phyloP scores from a whole-genome alignment of 92 coral and sea anemone species.

The Scolanthus callimorphus region DNA sequence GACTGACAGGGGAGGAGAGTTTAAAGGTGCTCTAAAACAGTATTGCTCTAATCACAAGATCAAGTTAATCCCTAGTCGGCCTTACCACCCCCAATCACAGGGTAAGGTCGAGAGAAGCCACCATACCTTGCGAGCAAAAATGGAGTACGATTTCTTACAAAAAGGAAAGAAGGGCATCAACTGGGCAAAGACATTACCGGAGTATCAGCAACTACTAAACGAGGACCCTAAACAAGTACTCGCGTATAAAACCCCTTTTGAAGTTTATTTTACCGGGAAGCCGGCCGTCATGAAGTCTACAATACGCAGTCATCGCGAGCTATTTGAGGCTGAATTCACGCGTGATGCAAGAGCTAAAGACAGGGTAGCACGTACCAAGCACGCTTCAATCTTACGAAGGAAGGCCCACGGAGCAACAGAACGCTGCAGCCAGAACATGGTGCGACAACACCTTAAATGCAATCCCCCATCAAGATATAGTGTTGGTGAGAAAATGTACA shows the following conservation, averaged over 20 bases:
- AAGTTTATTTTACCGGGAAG: slow-evolving; percentile 20
- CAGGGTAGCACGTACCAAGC: slow-evolving; percentile 7
- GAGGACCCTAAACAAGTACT: slow-evolving; percentile 50
- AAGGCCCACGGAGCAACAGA: slow-evolving; percentile 11
- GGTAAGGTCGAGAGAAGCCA: slow-evolving; percentile 43
- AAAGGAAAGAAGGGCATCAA: slow-evolving; percentile 33
- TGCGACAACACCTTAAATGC: slow-evolving; percentile 9
- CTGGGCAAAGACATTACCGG: slow-evolving; percentile 26
- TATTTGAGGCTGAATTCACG: slow-evolving; percentile 1
- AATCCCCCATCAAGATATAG: slow-evolving; percentile 37
- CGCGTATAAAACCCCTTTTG: slow-evolving; percentile 33
- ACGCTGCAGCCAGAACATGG: slow-evolving; percentile 4
- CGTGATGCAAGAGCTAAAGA: slow-evolving; percentile 5
- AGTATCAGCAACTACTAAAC: slow-evolving; percentile 24
- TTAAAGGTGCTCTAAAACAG: slow-evolving; percentile 35
- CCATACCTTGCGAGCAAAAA: slow-evolving; percentile 22
- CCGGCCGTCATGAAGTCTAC: too few species aligned
- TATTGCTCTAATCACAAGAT: slow-evolving; percentile 21
- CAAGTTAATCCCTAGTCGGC: slow-evolving; percentile 38
- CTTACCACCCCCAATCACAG: slow-evolving; percentile 37
- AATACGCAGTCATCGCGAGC: too few species aligned
- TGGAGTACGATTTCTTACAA: slow-evolving; percentile 46
- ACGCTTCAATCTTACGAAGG: slow-evolving; percentile 11
- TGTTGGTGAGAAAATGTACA: slow-evolving; percentile 27
- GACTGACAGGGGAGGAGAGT: slow-evolving; percentile 46